These are phyloP conservation scores for Drepana falcataria DNA, from an alignment of 2,888 invertebrate genomes.

Conservation along the genomic window DNA sequence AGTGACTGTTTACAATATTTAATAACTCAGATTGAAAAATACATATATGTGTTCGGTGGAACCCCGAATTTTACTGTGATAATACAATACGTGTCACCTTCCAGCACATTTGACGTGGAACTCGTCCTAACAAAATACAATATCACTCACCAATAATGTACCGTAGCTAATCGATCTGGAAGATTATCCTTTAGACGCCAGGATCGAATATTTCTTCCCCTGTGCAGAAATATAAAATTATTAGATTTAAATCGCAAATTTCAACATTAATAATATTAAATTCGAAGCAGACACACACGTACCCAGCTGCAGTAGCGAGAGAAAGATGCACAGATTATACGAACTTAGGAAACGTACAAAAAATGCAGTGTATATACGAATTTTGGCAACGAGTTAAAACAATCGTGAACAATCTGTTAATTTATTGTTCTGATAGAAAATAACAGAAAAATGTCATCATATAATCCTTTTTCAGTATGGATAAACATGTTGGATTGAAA, in stretches of 20 bases:
- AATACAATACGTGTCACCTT: constrained; percentile 79
- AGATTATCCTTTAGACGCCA: constrained; percentile 66
- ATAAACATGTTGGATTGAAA: too few species aligned
- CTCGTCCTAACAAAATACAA: constrained; percentile 52
- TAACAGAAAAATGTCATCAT: too few species aligned
- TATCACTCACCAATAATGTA: constrained; percentile 65
- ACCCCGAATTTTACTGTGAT: constrained; percentile 41
- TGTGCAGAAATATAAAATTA: constrained; percentile 44
- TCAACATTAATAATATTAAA: constrained; percentile 2
- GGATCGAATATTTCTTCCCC: constrained; percentile 62
- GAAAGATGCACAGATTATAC: constrained; percentile 49
- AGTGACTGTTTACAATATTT: too few species aligned
- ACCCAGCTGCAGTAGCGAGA: constrained; percentile 70
- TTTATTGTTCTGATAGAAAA: too few species aligned
- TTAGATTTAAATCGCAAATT: constrained; percentile 19
- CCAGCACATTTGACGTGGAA: constrained; percentile 78
- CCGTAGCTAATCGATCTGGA: constrained; percentile 73
- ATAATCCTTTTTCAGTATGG: too few species aligned
- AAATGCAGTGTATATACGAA: not conserved
- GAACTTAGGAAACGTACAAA: constrained; percentile 2
- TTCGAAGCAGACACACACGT: constrained; percentile 43
- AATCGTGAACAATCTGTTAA: too few species aligned
- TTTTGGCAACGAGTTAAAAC: too few species aligned
- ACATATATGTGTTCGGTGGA: constrained; percentile 8
- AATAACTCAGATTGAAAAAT: too few species aligned